A percentile compares a stretch with the other conserved stretches of the same genome.
These are phyloP conservation scores for Clarias fuscus DNA, from an alignment of 2,797 vertebrate genomes.

Conservation along the genomic window DNA sequence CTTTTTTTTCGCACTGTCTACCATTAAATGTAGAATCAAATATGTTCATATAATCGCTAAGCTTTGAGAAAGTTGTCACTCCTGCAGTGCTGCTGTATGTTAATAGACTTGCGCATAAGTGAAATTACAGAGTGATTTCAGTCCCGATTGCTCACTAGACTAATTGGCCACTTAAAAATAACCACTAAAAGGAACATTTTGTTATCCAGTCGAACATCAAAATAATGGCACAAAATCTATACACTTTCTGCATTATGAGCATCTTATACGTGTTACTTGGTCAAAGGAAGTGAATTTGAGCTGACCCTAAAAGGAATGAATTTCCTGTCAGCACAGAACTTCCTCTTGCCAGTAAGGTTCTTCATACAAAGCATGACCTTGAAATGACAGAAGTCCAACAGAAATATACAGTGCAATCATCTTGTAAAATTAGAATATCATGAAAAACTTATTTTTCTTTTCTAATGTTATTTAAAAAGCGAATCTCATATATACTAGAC, in stretches of 20 bases:
- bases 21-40: constrained; percentile 16
- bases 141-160: constrained; percentile 15
- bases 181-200: constrained; percentile 4
- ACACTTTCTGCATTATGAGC: neutral
- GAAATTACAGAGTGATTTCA: constrained; percentile 10
- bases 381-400: neutral
- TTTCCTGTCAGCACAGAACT: neutral
- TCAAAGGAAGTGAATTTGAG: constrained; percentile 19
- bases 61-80: constrained; percentile 17
- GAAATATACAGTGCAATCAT: no score
- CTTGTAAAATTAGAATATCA: no score
- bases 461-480: no score
- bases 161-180: constrained; percentile 39
- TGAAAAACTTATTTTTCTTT: no score
- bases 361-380: neutral
- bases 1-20: neutral
- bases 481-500: no score
- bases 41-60: constrained; percentile 13
- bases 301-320: constrained; percentile 5
- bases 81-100: constrained; percentile 12
- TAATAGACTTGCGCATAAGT: constrained; percentile 3
- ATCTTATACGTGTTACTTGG: neutral
- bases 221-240: constrained; percentile 5
- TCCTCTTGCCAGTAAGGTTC: neutral
- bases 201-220: constrained; percentile 29